Conservation (phyloP, 2,113 vertebrate genomes). For the Urocitellus parryii region DNA sequence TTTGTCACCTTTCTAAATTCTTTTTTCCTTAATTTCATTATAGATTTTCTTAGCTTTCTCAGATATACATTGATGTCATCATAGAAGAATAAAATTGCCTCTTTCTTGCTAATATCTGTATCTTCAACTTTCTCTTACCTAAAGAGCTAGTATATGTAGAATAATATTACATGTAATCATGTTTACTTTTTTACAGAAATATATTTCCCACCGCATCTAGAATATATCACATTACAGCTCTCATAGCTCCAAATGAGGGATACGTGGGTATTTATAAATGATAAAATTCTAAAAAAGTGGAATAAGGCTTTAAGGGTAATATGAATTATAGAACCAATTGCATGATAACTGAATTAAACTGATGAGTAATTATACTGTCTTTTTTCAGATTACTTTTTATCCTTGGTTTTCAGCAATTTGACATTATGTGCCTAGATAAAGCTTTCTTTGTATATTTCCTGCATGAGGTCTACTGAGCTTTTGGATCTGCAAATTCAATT, state of each 20-base stretch:
- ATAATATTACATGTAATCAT: slow-evolving; percentile 1
- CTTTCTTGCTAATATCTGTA: slow-evolving; percentile 8
- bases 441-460: neutral
- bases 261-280: neutral
- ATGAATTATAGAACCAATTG: neutral
- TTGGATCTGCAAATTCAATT: neutral
- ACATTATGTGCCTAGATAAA: neutral
- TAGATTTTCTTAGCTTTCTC: slow-evolving; percentile 4
- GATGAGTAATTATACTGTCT: no score
- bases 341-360: neutral
- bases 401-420: neutral
- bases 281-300: neutral
- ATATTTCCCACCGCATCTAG: neutral
- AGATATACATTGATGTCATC: neutral
- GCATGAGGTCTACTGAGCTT: neutral
- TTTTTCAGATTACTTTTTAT: neutral
- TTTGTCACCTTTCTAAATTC: slow-evolving; percentile 22
- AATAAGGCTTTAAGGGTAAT: neutral
- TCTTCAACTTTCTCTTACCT: neutral
- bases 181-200: neutral
- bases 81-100: slow-evolving; percentile 5
- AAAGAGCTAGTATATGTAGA: neutral
- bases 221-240: neutral
- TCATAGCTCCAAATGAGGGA: neutral
- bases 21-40: neutral